Evolutionary conservation across 2,113 vertebrate species (phyloP).

Genomic region (Illadopsis cleaveri): DNA sequence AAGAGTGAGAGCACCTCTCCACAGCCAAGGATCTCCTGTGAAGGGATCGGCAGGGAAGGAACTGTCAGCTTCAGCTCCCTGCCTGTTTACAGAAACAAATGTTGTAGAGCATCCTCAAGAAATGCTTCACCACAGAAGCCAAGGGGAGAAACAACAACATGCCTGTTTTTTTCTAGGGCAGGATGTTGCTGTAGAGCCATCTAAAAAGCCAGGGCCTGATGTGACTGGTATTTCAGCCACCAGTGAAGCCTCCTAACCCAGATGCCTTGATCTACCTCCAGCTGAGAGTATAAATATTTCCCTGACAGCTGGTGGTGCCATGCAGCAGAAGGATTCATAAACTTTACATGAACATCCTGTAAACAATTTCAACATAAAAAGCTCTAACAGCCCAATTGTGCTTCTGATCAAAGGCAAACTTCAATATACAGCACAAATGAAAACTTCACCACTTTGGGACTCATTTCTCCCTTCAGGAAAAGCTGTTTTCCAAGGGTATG

Average conservation of each 20-base stretch:
- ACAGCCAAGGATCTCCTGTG: neutral
- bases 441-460: slow-evolving; percentile 51
- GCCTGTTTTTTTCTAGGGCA: neutral
- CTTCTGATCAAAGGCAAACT: slow-evolving; percentile 72
- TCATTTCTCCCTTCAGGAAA: slow-evolving; percentile 52
- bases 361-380: slow-evolving; percentile 76
- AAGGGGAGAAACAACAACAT: neutral
- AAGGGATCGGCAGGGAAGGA: neutral
- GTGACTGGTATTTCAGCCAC: neutral
- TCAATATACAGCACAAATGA: slow-evolving; percentile 47
- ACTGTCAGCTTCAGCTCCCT: neutral
- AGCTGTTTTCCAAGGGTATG: slow-evolving; percentile 37
- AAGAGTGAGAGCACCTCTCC: neutral
- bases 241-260: neutral
- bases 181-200: neutral
- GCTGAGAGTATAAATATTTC: slow-evolving; percentile 67
- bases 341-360: slow-evolving; percentile 75
- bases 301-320: slow-evolving; percentile 75
- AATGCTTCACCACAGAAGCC: neutral
- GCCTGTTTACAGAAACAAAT: slow-evolving; percentile 28
- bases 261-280: slow-evolving; percentile 55
- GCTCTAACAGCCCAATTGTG: slow-evolving; percentile 65
- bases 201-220: slow-evolving; percentile 16
- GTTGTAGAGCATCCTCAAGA: slow-evolving; percentile 9
- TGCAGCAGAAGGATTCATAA: slow-evolving; percentile 78